These are phyloP conservation scores for Hippocampus barbouri DNA, from an alignment of 2,113 vertebrate genomes.

Conservation along the genomic window DNA sequence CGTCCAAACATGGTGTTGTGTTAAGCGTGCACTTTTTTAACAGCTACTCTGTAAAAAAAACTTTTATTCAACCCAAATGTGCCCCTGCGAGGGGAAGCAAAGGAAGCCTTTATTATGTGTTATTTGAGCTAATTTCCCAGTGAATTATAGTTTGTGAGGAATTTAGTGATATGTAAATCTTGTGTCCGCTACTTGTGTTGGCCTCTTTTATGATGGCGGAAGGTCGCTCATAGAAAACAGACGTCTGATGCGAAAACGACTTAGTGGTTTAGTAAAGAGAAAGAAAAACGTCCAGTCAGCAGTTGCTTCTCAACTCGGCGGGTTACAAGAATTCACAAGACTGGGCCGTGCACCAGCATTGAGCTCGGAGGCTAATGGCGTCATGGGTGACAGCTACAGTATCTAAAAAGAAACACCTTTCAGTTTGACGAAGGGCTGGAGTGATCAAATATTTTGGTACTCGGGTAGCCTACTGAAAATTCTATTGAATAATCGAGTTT, in stretches of 20 bases:
- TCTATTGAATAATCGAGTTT: too few relatives aligned
- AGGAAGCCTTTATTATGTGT: not conserved
- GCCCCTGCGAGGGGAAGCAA: not conserved
- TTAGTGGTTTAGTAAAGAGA: slow-evolving; percentile 20
- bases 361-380: not conserved
- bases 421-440: not conserved
- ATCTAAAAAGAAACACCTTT: not conserved
- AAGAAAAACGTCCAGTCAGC: slow-evolving; percentile 20
- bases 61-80: not conserved
- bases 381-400: not conserved
- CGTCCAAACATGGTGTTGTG: not conserved
- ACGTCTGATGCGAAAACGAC: slow-evolving; percentile 9
- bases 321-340: slow-evolving; percentile 34
- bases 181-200: not conserved
- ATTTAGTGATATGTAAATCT: not conserved
- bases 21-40: not conserved
- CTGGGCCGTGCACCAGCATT: slow-evolving; percentile 17
- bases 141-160: not conserved
- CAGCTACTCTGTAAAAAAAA: not conserved
- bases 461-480: too few relatives aligned
- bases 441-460: not conserved
- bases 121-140: not conserved
- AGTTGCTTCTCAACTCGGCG: slow-evolving; percentile 29
- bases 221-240: slow-evolving; percentile 16
- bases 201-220: not conserved